Base-by-base conservation (phyloP, 2,888 invertebrate species). In the Meteorus colon region DNA sequence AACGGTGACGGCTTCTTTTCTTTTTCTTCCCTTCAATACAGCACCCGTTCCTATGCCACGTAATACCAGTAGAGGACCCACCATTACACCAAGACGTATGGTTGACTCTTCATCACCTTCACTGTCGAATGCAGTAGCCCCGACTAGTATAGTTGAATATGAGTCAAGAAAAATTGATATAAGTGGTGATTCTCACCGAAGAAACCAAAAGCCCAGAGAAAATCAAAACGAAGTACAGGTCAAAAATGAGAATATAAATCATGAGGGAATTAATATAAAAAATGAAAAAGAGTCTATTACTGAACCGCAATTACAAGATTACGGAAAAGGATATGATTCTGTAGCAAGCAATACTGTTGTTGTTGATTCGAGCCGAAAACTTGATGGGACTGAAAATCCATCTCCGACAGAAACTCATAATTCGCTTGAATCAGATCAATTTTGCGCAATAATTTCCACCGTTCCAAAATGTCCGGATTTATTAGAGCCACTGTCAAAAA, bases 11-110 rank as follows among this genome's bases (percentile, higher is more conserved):
- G 84, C 74, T 76, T 81, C 24, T 75, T 76, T 74, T 77, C 71
- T 27, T 66, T 79, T 78, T 55, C 66, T 74, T 79, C 74, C 79
- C 74, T 78, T 77, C 66, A 70, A 68, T 75, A 72, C 76, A 79
- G 84, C 82, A 73, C 89, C 86, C 29, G 80, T 83, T 81, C 86
- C 86, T 60, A 86, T 81, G 80, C 86, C 86, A 79, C 85, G 86
- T 82, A 83, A 80, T 75, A 55, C 78, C 67, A 78, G 75, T 75
- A 70, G 63, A 63, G 76, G 55, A 24, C 65, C 78, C 70, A 71
- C 75, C 19, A 68, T 78, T 73, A 73, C 73, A 48, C 76, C 78
- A 41, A 72, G 71, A 73, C 79, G 78, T 72, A 77, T 59, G 65
- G 16, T 69, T 14, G 12, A 60, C 66, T 16, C 79, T 79, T 73